These are phyloP conservation scores for Holothuria scabra DNA, from an alignment of 53 echinoderm and acorn worm genomes.

Conservation along the genomic window DNA sequence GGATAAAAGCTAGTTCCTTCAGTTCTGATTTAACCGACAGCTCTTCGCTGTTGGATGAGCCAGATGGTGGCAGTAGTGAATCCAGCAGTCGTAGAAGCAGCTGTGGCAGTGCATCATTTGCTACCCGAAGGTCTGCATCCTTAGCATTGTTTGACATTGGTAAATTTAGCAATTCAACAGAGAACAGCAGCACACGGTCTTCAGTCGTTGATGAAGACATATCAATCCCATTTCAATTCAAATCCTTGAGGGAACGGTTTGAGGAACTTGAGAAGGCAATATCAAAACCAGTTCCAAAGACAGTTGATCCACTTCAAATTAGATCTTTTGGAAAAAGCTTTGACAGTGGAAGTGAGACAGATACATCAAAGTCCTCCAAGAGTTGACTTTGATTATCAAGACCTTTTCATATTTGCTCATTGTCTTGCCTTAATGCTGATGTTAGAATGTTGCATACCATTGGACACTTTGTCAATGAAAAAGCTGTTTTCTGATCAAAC, in stretches of 20 bases:
- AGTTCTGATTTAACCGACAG: conserved; percentile 51
- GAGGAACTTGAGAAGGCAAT: conserved; percentile 85
- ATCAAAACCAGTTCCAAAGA: conserved; percentile 78
- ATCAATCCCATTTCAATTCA: conserved; percentile 66
- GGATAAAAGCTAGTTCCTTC: conserved; percentile 45
- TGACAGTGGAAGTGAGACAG: background rate
- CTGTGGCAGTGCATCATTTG: conserved; percentile 1
- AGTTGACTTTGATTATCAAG: no score
- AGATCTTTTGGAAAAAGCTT: conserved; percentile 47
- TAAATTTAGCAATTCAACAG: conserved; percentile 7
- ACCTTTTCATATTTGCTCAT: no score
- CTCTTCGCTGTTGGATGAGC: conserved; percentile 35
- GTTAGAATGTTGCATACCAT: no score
- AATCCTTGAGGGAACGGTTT: conserved; percentile 79
- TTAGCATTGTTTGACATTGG: background rate
- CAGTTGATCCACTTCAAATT: conserved; percentile 73
- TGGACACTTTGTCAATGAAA: no score
- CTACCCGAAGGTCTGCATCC: background rate
- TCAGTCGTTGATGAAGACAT: conserved; percentile 54
- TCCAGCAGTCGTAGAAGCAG: conserved; percentile 81
- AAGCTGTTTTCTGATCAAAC: no score
- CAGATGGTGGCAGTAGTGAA: conserved; percentile 59
- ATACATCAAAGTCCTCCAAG: no score
- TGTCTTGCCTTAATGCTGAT: no score
- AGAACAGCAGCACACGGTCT: conserved; percentile 7